Evolutionary conservation across 2,797 vertebrate species (phyloP), one percentile per base, ranked within the genome.

Genomic region (Ispidina lecontei): DNA sequence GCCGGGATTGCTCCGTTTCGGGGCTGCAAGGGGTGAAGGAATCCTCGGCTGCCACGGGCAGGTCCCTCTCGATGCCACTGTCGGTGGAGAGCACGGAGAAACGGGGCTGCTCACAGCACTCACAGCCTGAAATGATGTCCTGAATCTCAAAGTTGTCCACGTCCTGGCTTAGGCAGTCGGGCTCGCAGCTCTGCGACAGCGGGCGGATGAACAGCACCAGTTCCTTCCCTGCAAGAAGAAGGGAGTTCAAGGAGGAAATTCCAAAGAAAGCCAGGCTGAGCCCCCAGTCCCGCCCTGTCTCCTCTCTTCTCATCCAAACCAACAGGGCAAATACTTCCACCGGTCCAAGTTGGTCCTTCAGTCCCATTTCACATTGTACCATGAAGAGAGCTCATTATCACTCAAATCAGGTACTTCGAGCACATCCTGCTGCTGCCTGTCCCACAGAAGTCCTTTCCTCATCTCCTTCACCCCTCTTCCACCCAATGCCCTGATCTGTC

Each of bases 61-160:
- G 94, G 96, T 99, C 99, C 41, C 98, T 97, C 75, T 99, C 99
- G 1, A 99, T 99, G 52, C 99, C 99, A 0, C 99, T 99, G 97
- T 99, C 99, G 0, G 97, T 99, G 90, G 99, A 99, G 93, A 99
- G 97, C 89, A 99, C 49, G 0, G 99, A 99, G 86, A 97, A 98
- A 68, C 99, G 98, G 6, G 97, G 97, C 95, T 97, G 97, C 87
- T 98, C 96, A 1, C 72, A 17, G 94, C 93, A 97, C 17, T 94
- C 96, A 7, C 96, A 89, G 39, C 97, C 98, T 0, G 73, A 44
- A 1, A 97, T 85, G 3, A 98, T 84, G 44, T 99, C 98, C 22
- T 97, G 97, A 77, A 98, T 84, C 15, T 98, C 98, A 4, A 98
- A 95, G 87, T 97, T 97, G 6, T 98, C 98, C 64, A 97, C 54